Percentiles rank a stretch among this genome's conserved stretches.
Conservation (phyloP, 1,140 invertebrate species). For the Phymorhynchus buccinoides region DNA sequence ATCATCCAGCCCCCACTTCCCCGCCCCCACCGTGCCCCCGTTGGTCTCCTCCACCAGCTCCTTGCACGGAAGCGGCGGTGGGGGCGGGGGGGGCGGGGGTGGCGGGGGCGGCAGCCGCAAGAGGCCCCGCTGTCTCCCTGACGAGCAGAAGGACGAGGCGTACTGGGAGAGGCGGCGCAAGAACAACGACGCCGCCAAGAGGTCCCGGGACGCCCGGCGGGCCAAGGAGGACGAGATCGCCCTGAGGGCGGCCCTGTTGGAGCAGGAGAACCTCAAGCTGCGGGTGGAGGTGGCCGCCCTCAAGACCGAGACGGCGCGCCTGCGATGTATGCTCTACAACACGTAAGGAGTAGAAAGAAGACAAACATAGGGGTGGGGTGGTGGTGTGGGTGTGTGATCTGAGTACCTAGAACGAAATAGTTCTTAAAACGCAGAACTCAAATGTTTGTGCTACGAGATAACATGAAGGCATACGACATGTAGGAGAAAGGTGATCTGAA, state of each 20-base stretch:
- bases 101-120: constrained; percentile 22
- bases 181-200: constrained; percentile 96
- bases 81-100: too few species aligned
- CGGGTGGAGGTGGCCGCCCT: constrained; percentile 79
- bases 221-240: constrained; percentile 94
- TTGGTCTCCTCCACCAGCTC: constrained; percentile 38
- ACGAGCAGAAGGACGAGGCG: constrained; percentile 81
- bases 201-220: constrained; percentile 90
- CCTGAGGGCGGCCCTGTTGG: constrained; percentile 87
- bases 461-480: too few species aligned
- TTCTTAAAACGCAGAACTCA: too few species aligned
- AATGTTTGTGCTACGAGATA: too few species aligned
- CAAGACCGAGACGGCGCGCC: constrained; percentile 77
- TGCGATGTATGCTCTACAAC: constrained; percentile 71
- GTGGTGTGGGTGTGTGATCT: too few species aligned
- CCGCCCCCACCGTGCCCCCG: constrained; percentile 20
- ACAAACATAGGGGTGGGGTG: too few species aligned
- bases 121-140: constrained; percentile 56
- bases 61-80: not conserved
- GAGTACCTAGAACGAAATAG: too few species aligned
- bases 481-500: too few species aligned
- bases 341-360: too few species aligned
- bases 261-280: constrained; percentile 84
- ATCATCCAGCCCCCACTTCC: not conserved
- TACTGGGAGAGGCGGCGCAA: constrained; percentile 91